Base-by-base conservation (phyloP, 92 coral and sea anemone genomes). In the Epizoanthus illoricatus region DNA sequence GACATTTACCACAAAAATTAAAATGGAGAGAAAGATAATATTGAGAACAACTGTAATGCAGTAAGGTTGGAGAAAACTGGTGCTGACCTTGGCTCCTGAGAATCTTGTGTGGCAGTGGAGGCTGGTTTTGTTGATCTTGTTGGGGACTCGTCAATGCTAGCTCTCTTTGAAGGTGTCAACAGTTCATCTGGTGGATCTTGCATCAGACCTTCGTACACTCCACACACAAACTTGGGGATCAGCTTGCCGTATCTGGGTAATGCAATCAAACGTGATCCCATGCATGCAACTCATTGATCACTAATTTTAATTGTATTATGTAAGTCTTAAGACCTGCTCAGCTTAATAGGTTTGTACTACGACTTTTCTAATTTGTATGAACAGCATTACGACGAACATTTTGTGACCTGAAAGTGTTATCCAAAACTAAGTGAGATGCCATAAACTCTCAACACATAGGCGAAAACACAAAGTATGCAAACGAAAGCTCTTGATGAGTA, bases 181-280 rank as follows among this genome's bases (percentile, higher is more conserved):
- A 97, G 85, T 49, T 91, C 97, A 23, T 85, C 81, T n/a, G 99
- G 99, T 2, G 98, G 99, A 52, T 87, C 80, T 80, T 91, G 92
- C 99, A 97, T 97, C 28, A 97, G 84, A 17, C 98, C 98, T 69
- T 93, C 98, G 65, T 97, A 97, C 49, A 97, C 94, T 57, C 83
- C 92, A 76, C 94, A 87, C 7, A 97, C 84, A 71, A 94, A 90
- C 80, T 86, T 66, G 54, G 98, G 87, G 28, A 97, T 87, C 43
- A 65, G 75, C 39, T 80, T 72, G 17, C 88, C 89, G 81, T 93
- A 95, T 84, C 98, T 95, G 33, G 33, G 19, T 55, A 18, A 47
- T 64, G 33, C 24, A 81, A 49, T 11, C 11, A 41, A 12, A 36
- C 11, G 33, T 28, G 33, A 28, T 28, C 1, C 33, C 33, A 28